These are phyloP conservation scores for Emydoidea blandingii DNA, from an alignment of 2,797 vertebrate species.

Conservation along the genomic window DNA sequence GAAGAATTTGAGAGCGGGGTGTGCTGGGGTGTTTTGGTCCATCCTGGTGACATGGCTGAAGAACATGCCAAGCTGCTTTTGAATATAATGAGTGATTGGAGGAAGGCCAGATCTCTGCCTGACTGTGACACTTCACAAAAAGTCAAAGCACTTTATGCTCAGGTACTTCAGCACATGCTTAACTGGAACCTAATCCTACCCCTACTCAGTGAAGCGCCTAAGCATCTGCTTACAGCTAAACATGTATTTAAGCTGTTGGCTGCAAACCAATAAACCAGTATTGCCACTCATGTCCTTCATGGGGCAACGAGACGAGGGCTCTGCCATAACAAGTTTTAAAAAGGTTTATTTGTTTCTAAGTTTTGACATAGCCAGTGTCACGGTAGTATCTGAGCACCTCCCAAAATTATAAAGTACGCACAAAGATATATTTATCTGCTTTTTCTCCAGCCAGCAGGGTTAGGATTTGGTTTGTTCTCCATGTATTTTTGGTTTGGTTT, in stretches of 20 bases:
- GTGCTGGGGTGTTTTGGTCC: not conserved
- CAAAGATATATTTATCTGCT: not conserved
- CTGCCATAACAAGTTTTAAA: not conserved
- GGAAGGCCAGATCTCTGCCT: not conserved
- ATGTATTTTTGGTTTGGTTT: conserved; percentile 3
- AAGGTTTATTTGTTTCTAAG: not conserved
- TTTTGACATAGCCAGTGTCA: not conserved
- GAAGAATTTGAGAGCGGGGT: not conserved
- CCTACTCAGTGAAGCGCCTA: not conserved
- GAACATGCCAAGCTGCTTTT: not conserved
- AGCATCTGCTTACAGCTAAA: not conserved
- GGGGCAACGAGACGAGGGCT: not conserved
- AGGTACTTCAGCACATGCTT: not conserved
- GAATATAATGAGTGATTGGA: not conserved
- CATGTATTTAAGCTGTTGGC: not conserved
- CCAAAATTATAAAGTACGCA: rapidly evolving
- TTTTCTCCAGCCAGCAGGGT: not conserved
- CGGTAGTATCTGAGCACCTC: not conserved
- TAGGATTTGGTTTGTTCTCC: not conserved
- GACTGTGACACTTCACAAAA: not conserved
- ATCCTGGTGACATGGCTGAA: not conserved
- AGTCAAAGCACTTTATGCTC: not conserved
- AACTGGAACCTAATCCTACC: not conserved
- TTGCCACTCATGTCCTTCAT: not conserved
- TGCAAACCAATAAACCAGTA: not conserved